Evolutionary conservation across 2,113 vertebrate genomes (phyloP), one percentile per base, ranked within the genome.

Genomic region (Pitta sordida): DNA sequence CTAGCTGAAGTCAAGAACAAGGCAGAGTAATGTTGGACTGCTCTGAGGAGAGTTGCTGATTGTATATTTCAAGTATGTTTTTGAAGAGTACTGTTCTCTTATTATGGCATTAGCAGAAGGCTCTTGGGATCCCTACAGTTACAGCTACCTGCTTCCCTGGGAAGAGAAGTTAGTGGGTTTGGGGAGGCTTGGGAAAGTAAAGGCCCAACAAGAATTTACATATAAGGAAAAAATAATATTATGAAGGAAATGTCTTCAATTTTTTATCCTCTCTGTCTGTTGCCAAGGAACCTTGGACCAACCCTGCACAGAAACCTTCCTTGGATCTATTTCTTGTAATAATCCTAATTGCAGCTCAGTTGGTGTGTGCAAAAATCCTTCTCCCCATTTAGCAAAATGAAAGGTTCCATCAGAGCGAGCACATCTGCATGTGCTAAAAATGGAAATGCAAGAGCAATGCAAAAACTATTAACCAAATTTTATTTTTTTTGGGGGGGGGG

Each of bases 401-500:
- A 96, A 91, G 84, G 78, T 96, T 96, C 95, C 67, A 92, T 93
- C 78, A 73, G 64, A 96, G 82, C 11, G 2, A 93, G 74, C 60
- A 86, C 92, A 94, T 94, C 89, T 96, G 62, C 77, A 85, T 84
- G 62, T 91, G 51, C 87, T 96, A 92, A 96, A 96, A 90, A 70
- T 85, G 76, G 90, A 97, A 97, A 91, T 83, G 60, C 78, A 96
- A 94, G 78, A 88, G 52, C 46, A 86, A 49, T 84, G 84, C 70
- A 90, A 95, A 95, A 95, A 86, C 90, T 84, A 94, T 97, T 95
- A 97, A 94, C 95, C 30, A 96, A 96, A 90, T 96, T 86, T 70
- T 82, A n/a, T 85, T 34, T 78, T 69, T 76, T 60, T 30, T 13
- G 44, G 18, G 17, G 44, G 29, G 26, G 17, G 22, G 49, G 51